These are phyloP conservation scores for Anguilla pacifica DNA, from an alignment of 2,797 vertebrate genomes.

Conservation along the genomic window DNA sequence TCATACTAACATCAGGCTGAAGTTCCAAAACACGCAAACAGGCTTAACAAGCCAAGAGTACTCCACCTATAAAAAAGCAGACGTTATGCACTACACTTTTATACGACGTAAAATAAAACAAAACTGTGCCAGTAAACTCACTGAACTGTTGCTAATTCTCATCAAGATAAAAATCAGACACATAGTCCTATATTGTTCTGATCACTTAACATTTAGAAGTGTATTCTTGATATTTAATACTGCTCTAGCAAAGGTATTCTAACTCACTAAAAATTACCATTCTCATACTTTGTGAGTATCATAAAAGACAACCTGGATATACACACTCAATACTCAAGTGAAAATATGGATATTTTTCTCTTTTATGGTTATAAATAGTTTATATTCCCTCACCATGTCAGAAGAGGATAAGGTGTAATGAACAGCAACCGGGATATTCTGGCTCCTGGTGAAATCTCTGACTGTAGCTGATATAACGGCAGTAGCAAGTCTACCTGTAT, in stretches of 20 bases:
- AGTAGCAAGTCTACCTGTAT: slow-evolving; percentile 61
- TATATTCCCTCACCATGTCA: slow-evolving; percentile 53
- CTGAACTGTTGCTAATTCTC: slow-evolving; percentile 15
- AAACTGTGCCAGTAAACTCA: slow-evolving; percentile 22
- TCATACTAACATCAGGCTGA: slow-evolving; percentile 73
- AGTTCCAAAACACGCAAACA: slow-evolving; percentile 77
- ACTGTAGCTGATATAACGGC: slow-evolving; percentile 75
- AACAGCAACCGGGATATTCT: slow-evolving; percentile 69
- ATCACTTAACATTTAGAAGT: neutral
- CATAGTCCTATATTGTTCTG: neutral
- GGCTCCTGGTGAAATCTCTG: slow-evolving; percentile 58
- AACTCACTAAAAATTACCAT: neutral
- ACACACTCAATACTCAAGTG: neutral
- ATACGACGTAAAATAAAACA: slow-evolving; percentile 26
- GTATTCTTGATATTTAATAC: neutral
- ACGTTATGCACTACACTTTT: slow-evolving; percentile 26
- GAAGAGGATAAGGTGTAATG: slow-evolving; percentile 71
- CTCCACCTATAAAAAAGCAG: slow-evolving; percentile 63
- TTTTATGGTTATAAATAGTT: neutral
- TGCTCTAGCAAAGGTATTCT: neutral
- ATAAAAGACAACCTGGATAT: neutral
- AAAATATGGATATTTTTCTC: slow-evolving; percentile 14
- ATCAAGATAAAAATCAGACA: slow-evolving; percentile 5
- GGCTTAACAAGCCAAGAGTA: slow-evolving; percentile 58
- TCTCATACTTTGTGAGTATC: neutral